Evolutionary conservation across 2,888 invertebrate species (phyloP).

Genomic region (Oscheius sp.): DNA sequence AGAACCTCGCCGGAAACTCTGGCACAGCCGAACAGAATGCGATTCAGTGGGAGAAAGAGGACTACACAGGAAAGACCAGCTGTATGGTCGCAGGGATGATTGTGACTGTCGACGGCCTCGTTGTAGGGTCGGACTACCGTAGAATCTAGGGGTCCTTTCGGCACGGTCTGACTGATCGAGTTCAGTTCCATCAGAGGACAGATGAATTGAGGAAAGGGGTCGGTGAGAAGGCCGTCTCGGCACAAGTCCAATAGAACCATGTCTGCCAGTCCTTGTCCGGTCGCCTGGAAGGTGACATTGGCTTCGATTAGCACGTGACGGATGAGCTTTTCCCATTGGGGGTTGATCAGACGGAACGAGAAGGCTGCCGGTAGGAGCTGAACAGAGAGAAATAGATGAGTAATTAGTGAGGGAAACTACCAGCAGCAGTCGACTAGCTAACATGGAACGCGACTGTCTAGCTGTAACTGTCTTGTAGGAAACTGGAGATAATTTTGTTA

Average conservation of each 20-base stretch:
- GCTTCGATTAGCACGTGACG: conserved; percentile 6
- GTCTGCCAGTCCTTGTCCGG: background rate
- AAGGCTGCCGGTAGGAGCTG: conserved; percentile 1
- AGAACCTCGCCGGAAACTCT: background rate
- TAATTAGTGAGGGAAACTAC: background rate
- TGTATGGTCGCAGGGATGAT: conserved; percentile 27
- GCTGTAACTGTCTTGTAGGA: no score
- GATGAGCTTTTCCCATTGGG: conserved; percentile 11
- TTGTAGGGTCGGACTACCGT: background rate
- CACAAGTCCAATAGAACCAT: conserved; percentile 6
- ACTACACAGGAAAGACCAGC: conserved; percentile 8
- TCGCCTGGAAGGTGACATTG: background rate
- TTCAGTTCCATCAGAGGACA: conserved; percentile 5
- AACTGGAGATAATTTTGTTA: no score
- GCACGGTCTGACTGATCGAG: background rate
- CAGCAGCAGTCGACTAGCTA: no score
- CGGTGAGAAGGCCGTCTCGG: conserved; percentile 1
- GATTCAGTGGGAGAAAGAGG: conserved; percentile 16
- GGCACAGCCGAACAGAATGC: conserved; percentile 23
- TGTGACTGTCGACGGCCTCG: background rate
- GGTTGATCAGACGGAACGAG: background rate
- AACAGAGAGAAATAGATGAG: background rate
- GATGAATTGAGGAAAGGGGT: conserved; percentile 19
- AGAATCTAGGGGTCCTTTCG: conserved; percentile 9
- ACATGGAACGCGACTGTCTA: no score